Evolutionary conservation across 2,113 vertebrate genomes (phyloP), one percentile per base, ranked within the genome.

Genomic region (Hemicordylus capensis): DNA sequence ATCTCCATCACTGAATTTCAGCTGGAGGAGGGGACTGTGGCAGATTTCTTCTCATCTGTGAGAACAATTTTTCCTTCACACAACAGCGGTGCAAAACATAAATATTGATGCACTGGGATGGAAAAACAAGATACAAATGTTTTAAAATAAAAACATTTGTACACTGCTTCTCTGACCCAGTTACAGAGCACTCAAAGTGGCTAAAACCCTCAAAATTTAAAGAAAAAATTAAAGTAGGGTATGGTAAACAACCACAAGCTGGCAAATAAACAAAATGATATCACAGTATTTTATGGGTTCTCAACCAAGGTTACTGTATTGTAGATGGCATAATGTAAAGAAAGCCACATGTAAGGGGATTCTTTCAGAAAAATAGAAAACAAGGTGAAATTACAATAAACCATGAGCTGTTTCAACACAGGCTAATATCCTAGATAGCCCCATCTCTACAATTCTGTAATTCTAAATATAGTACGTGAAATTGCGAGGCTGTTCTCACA

Each of bases 401-500:
- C 12, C 3, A 14, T 34, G 48, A 51, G 12, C 48, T 12, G 10
- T 54, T 54, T 54, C 12, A 54, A 54, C 10, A 54, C 48, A 51
- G 48, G 48, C 6, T 6, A 51, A 8, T 51, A 4, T 73, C 31
- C 42, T 73, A 48, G 24, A 44, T 10, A 42, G 6, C 51, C n/a
- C 5, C 6, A 48, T 22, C 24, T 46, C 26, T 84, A 54, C 48
- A 39, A 4, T 66, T 66, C 59, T 39, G 73, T 31, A 51, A 46
- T 56, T 66, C 46, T 54, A 75, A 82, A 90, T 81, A 91, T 80
- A 73, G 5, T 44, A n/a, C n/a, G n/a, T n/a, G n/a, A n/a, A n/a
- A n/a, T n/a, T n/a, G n/a, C n/a, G n/a, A n/a, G n/a, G n/a, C n/a
- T n/a, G n/a, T n/a, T n/a, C n/a, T n/a, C n/a, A n/a, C n/a, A n/a